Conservation (phyloP, 2,113 vertebrate species). For the Psilopsiagon aymara region DNA sequence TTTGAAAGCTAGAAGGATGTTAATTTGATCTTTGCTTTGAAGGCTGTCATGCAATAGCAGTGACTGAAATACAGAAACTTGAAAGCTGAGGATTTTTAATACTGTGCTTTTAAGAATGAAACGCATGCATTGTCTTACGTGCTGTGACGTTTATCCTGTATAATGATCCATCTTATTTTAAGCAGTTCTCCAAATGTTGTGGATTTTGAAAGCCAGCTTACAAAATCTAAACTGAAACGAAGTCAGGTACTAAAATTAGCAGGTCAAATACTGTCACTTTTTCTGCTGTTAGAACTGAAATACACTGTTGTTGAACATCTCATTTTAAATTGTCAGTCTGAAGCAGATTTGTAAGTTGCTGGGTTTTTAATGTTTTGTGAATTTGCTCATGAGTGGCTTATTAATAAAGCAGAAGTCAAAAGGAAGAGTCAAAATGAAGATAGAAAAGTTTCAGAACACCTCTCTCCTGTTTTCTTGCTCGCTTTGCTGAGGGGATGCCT, state of each 20-base stretch:
- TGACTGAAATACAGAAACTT: not conserved
- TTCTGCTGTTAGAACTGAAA: not conserved
- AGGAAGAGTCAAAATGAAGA: not conserved
- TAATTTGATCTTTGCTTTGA: slow-evolving; percentile 26
- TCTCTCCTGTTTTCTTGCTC: not conserved
- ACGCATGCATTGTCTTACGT: not conserved
- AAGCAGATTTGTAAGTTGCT: not conserved
- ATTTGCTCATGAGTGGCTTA: not conserved
- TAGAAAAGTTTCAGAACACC: not conserved
- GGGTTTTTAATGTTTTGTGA: fast-evolving
- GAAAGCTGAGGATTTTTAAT: not conserved
- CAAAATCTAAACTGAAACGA: not conserved
- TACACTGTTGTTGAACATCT: not conserved
- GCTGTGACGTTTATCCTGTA: not conserved
- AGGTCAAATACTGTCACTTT: not conserved
- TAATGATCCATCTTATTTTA: not conserved
- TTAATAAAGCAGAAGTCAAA: not conserved
- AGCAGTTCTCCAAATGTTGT: not conserved
- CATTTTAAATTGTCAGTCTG: not conserved
- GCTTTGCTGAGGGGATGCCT: not conserved
- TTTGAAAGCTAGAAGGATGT: not conserved
- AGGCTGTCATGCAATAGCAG: not conserved
- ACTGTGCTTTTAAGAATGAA: not conserved
- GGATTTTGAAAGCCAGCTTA: not conserved
- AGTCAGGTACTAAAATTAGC: not conserved